Evolutionary conservation across 2,888 invertebrate species (phyloP), one percentile per base, ranked within the genome.

Genomic region (Spisula solida): DNA sequence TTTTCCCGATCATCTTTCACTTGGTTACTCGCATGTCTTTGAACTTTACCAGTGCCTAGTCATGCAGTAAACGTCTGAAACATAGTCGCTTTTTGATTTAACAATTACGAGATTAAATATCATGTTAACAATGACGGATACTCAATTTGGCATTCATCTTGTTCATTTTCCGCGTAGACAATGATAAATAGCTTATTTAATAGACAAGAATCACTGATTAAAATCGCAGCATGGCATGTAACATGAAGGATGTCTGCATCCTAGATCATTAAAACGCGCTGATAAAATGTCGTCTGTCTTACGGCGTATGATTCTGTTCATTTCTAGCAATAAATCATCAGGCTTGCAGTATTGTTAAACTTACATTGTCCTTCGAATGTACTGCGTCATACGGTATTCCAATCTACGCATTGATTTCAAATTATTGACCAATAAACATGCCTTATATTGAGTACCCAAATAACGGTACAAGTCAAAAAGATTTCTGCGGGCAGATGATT

Each of bases 51-150:
- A 66, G 12, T 20, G 6, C 12, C n/a, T 66, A 25, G 60, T 66
- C 25, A 66, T n/a, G 60, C 60, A 25, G 25, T 25, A 10, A 66
- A 66, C 41, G 41, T 41, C 41, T 41, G 8, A 8, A 41, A 41
- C 41, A 41, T 25, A 1, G 8, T 25, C 25, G 25, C 25, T 25
- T 66, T 66, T 66, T 66, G 25, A 66, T 25, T 66, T 66, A 66
- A 66, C 60, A 66, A 66, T 66, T 66, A 66, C 60, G n/a, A 25
- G 25, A 66, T 66, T 66, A 66, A 66, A 66, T 66, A 66, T 25
- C 60, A 66, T 66, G 60, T 66, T 66, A 25, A 66, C 60, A 66
- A 66, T 66, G 60, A 12, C 25, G 10, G 25, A n/a, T 66, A 66
- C 60, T 66, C 60, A 66, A 66, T 66, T 66, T 66, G 20, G 25